Base-by-base conservation (phyloP, 2,888 invertebrate genomes). In the Eristalis pertinax region DNA sequence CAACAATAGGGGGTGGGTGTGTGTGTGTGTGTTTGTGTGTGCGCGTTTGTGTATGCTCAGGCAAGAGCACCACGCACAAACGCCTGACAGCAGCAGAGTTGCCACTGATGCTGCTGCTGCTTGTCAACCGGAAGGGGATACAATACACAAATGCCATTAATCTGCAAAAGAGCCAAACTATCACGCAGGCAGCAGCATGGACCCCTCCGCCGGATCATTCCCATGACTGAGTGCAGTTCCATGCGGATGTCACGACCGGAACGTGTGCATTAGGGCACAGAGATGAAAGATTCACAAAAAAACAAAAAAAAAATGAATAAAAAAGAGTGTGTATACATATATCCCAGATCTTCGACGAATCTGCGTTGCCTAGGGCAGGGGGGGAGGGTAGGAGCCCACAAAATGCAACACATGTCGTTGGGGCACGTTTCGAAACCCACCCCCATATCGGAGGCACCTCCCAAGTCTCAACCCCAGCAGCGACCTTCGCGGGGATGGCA, bases 131-230 rank as follows among this genome's bases (percentile, higher is more conserved):
- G 87, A 87, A 87, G 87, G 87, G 87, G 84, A 83, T 79, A 84
- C 83, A 89, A 89, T 89, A 88, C 89, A 88, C 88, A 92, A 92
- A 92, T 91, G 91, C 91, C 91, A 92, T 92, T 92, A 92, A 92
- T 92, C 92, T 91, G 91, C 90, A 90, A 90, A 91, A 92, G 91
- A 90, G 91, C 90, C 92, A 91, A 91, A 92, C 91, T 91, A 91
- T 91, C 92, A 92, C 92, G 92, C 91, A 92, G 90, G 90, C 89
- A 90, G 87, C 89, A 90, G 87, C 69, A 65, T 62, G 79, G 74
- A 75, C 68, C 68, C 79, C 79, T 84, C 73, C 69, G 68, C 80
- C 50, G 50, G 50, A 87, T 84, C 87, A 84, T 87, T 87, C 68
- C 67, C 63, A 79, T 60, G 76, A 56, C 77, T 26, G 60, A 84